Evolutionary conservation across 2,888 invertebrate species (phyloP).

Genomic region (Calameuta filiformis): DNA sequence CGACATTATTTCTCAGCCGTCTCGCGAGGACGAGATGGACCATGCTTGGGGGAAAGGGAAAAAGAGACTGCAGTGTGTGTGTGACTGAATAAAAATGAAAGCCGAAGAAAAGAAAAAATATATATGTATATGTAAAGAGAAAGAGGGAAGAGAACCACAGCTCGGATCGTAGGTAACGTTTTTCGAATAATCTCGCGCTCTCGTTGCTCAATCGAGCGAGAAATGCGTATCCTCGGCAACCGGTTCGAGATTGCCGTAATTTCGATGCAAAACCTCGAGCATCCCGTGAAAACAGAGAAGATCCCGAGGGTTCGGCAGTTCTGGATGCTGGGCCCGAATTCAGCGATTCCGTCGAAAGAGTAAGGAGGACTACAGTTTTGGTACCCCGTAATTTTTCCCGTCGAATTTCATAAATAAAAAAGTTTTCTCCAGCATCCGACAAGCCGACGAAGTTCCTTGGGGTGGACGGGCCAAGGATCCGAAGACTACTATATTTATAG

Average conservation of each 20-base stretch:
- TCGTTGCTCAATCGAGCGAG: constrained; percentile 3
- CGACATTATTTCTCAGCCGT: not conserved
- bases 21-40: not conserved
- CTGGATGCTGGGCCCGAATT: not conserved
- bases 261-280: constrained; percentile 5
- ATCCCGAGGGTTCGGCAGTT: constrained; percentile 4
- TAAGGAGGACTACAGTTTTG: constrained; percentile 11
- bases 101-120: not conserved
- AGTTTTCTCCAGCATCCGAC: constrained; percentile 24
- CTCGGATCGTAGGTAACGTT: not conserved
- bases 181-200: constrained; percentile 3
- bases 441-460: constrained; percentile 17
- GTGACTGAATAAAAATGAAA: not conserved
- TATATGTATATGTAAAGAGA: not conserved
- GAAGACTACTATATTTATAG: constrained; percentile 27
- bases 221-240: constrained; percentile 1
- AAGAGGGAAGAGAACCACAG: not conserved
- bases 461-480: constrained; percentile 14
- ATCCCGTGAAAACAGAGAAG: constrained; percentile 20
- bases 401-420: constrained; percentile 42
- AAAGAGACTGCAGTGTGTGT: not conserved
- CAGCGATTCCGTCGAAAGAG: not conserved
- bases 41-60: not conserved
- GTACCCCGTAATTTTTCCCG: constrained; percentile 26
- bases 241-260: constrained; percentile 2